Conservation (phyloP, 2,797 vertebrate genomes). For the Salarias fasciatus region DNA sequence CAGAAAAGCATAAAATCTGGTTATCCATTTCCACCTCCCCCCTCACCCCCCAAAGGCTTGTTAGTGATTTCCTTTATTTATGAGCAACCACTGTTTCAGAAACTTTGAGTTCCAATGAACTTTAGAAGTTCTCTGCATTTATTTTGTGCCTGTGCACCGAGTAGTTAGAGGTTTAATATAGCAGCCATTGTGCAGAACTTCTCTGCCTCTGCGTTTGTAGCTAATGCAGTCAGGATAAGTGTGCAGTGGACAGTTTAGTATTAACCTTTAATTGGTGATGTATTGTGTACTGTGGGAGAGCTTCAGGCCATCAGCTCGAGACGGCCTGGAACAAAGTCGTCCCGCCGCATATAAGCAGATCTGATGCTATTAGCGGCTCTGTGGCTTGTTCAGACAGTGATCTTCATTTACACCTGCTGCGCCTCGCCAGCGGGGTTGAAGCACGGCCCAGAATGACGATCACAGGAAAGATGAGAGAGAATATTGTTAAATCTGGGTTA, state of each 20-base stretch:
- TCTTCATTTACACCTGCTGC: constrained; percentile 43
- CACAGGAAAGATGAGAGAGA: too few species aligned
- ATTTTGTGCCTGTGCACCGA: background rate
- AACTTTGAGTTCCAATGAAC: background rate
- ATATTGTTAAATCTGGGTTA: constrained; percentile 18
- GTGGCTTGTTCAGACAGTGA: constrained; percentile 55
- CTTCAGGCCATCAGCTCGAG: constrained; percentile 59
- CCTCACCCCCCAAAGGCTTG: constrained; percentile 12
- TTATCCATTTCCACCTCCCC: constrained; percentile 67
- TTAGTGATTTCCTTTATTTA: constrained; percentile 32
- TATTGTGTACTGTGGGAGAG: constrained; percentile 56
- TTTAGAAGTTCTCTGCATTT: too few species aligned
- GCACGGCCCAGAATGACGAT: too few species aligned
- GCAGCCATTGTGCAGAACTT: background rate
- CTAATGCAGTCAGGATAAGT: constrained; percentile 10
- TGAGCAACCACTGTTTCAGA: background rate
- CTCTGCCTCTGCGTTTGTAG: constrained; percentile 8
- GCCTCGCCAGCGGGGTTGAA: background rate
- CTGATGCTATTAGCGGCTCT: constrained; percentile 50
- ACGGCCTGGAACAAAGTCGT: constrained; percentile 44
- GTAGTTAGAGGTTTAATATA: background rate
- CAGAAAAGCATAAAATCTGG: constrained; percentile 64
- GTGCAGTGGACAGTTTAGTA: constrained; percentile 46
- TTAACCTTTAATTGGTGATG: constrained; percentile 76
- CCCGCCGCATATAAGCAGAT: constrained; percentile 64